A percentile compares a stretch with the other conserved stretches of the same genome.
Evolutionary conservation across 1,140 invertebrate species (phyloP).

Genomic region (Anthonomus grandis): DNA sequence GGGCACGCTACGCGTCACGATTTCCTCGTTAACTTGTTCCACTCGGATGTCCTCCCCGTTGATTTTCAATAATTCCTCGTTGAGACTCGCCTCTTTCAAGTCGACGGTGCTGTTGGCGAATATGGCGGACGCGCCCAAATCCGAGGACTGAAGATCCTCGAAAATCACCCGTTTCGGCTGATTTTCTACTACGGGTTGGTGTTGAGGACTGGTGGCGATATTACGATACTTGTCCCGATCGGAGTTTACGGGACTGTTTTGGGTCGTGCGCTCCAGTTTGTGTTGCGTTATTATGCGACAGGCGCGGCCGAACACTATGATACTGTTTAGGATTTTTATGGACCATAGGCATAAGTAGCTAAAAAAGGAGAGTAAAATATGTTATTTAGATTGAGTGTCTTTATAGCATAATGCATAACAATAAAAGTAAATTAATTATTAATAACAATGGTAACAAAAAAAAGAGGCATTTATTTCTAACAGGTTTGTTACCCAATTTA

Average conservation of each 20-base stretch:
- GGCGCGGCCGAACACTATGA: conserved; percentile 85
- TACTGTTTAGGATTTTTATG: conserved; percentile 79
- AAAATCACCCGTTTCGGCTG: too few relatives aligned
- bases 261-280: conserved; percentile 55
- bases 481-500: too few relatives aligned
- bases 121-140: conserved; percentile 63
- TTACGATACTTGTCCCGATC: conserved; percentile 30
- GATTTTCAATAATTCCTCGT: conserved; percentile 63
- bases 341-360: conserved; percentile 70
- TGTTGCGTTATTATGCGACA: conserved; percentile 81
- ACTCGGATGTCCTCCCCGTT: conserved; percentile 50
- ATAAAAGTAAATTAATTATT: too few relatives aligned
- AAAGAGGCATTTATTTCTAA: too few relatives aligned
- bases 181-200: not conserved
- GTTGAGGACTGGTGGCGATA: conserved; percentile 50
- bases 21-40: conserved; percentile 48
- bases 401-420: not conserved
- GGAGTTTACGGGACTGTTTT: conserved; percentile 35
- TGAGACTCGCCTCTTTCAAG: conserved; percentile 72
- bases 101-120: conserved; percentile 90
- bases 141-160: too few relatives aligned
- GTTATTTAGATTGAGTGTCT: not conserved
- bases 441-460: too few relatives aligned
- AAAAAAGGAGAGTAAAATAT: conserved; percentile 56
- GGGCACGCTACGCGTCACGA: conserved; percentile 43